Percentiles rank a stretch among this genome's conserved stretches.
These are phyloP conservation scores for Holothuria scabra DNA, from an alignment of 53 echinoderm and acorn worm genomes.

Conservation along the genomic window DNA sequence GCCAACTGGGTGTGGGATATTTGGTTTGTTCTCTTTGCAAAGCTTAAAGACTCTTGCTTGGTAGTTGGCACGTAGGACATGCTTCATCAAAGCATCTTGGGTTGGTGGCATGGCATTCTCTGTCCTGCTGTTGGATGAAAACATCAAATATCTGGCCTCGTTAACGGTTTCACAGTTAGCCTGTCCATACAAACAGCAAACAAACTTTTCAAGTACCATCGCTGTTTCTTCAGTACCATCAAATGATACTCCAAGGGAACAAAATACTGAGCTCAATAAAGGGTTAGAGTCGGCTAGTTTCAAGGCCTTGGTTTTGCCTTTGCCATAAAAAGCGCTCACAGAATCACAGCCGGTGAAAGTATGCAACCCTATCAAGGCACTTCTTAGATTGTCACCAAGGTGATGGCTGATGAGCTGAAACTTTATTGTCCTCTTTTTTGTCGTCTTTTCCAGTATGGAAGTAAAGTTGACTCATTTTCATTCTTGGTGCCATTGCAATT, in stretches of 20 bases:
- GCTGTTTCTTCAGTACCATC: slow-evolving; percentile 18
- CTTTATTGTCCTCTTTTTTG: slow-evolving; percentile 50
- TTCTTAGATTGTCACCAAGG: neutral
- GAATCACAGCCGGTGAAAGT: slow-evolving; percentile 52
- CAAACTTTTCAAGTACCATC: slow-evolving; percentile 44
- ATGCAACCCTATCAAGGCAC: slow-evolving; percentile 24
- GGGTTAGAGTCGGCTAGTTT: slow-evolving; percentile 2
- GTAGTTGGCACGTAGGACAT: slow-evolving; percentile 37
- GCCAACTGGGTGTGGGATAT: slow-evolving; percentile 29
- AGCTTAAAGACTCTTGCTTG: slow-evolving; percentile 42
- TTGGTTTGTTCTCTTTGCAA: neutral
- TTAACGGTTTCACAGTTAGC: too few species aligned
- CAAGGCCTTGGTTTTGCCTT: slow-evolving; percentile 49
- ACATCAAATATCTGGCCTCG: slow-evolving; percentile 7
- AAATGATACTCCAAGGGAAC: slow-evolving; percentile 12
- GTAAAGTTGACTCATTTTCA: slow-evolving; percentile 39
- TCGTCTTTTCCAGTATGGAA: slow-evolving; percentile 60
- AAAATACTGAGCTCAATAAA: too few species aligned
- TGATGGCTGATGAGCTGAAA: slow-evolving; percentile 11
- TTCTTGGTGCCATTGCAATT: slow-evolving; percentile 27
- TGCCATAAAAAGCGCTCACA: slow-evolving; percentile 58
- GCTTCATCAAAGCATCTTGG: too few species aligned
- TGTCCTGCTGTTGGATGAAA: slow-evolving; percentile 2
- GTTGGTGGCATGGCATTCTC: slow-evolving; percentile 8
- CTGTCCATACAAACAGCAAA: slow-evolving; percentile 43